phyloP scores from a whole-genome alignment of 2,888 invertebrate species.

The Nemoura dubitans region DNA sequence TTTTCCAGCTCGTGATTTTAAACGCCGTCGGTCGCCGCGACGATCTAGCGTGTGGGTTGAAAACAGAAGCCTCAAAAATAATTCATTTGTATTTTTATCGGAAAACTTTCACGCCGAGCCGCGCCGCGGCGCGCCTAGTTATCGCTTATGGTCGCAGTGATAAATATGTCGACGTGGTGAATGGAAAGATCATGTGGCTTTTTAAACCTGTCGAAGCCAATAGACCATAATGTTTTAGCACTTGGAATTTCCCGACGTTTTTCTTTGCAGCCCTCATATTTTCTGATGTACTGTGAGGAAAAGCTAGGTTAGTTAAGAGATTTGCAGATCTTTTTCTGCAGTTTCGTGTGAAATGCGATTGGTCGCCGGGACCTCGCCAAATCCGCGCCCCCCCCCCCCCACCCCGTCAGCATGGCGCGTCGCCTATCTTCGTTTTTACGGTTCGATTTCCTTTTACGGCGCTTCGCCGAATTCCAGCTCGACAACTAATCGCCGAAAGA shows the following conservation, averaged over 20 bases:
- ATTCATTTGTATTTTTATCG: slow-evolving; percentile 5
- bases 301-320: not conserved
- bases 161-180: not conserved
- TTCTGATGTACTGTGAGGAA: no score
- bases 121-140: not conserved
- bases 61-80: not conserved
- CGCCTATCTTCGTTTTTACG: not conserved
- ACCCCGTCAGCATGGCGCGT: not conserved
- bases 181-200: not conserved
- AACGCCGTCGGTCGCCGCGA: not conserved
- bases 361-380: not conserved
- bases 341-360: no score
- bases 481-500: slow-evolving; percentile 29
- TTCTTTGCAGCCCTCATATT: not conserved
- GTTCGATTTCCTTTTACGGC: slow-evolving; percentile 24
- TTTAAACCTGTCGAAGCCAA: not conserved
- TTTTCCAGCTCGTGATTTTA: not conserved
- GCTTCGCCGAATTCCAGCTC: slow-evolving; percentile 24
- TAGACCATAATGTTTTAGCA: not conserved
- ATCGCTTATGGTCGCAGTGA: not conserved
- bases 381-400: not conserved
- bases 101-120: not conserved
- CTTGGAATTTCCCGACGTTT: not conserved
- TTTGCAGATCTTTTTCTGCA: not conserved
- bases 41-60: not conserved